phyloP scores from a whole-genome alignment of 2,113 vertebrate genomes.

The Apodemus speciosus region DNA sequence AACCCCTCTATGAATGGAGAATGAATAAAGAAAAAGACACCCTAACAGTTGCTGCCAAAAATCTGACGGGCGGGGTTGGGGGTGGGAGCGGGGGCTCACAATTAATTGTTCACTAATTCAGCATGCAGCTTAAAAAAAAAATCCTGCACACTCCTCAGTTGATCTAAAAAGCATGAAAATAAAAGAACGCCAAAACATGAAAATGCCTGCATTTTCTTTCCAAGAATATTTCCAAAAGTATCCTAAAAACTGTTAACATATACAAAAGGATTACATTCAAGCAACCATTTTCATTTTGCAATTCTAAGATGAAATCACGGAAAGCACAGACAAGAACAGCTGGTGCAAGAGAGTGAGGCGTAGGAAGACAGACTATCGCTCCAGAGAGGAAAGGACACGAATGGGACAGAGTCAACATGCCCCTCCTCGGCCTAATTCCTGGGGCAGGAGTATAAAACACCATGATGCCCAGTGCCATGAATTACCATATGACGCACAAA shows the following conservation, averaged over 20 bases:
- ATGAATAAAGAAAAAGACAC: background rate
- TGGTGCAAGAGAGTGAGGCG: background rate
- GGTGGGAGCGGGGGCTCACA: background rate
- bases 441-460: conserved; percentile 60
- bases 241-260: conserved; percentile 14
- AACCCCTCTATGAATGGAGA: background rate
- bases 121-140: accelerated
- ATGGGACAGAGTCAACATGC: background rate
- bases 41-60: background rate
- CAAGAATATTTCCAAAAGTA: conserved; percentile 37
- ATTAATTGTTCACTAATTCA: accelerated
- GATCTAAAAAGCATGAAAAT: background rate
- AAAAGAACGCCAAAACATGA: background rate
- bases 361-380: background rate
- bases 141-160: conserved; percentile 9
- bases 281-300: conserved; percentile 39
- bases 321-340: conserved; percentile 22
- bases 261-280: background rate
- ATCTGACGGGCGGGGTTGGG: background rate
- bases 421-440: conserved; percentile 45
- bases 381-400: background rate
- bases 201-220: conserved; percentile 41
- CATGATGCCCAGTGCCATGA: conserved; percentile 56
- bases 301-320: background rate
- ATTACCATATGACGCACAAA: conserved; percentile 8